These are phyloP conservation scores for Chelon auratus DNA, from an alignment of 2,797 vertebrate genomes.

Conservation along the genomic window DNA sequence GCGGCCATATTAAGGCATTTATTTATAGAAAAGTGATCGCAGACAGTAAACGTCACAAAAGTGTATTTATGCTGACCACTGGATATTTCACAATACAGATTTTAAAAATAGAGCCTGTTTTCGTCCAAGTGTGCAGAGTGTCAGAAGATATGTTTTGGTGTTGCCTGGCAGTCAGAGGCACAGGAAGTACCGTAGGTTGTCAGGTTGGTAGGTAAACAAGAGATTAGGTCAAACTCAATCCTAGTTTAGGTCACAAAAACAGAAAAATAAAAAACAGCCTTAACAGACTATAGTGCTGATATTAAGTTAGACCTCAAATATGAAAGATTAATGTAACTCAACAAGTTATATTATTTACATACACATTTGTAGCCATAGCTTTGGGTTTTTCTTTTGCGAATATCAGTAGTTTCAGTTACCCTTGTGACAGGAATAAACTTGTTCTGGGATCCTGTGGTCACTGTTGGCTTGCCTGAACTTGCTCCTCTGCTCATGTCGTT, in stretches of 20 bases:
- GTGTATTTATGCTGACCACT: too few relatives aligned
- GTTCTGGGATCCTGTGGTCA: slow-evolving; percentile 5
- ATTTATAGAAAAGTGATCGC: background rate
- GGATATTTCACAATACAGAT: background rate
- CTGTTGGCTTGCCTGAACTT: slow-evolving; percentile 3
- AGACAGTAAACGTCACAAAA: background rate
- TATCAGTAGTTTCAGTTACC: background rate
- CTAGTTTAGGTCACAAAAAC: background rate
- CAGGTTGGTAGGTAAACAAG: background rate
- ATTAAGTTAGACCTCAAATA: background rate
- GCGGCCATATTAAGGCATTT: background rate
- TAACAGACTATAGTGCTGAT: background rate
- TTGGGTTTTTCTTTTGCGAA: background rate
- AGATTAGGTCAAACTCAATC: background rate
- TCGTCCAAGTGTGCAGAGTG: too few relatives aligned
- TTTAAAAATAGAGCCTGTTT: too few relatives aligned
- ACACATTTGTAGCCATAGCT: background rate
- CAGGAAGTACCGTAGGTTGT: background rate
- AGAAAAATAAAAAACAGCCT: background rate
- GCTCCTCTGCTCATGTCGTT: background rate
- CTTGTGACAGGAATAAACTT: slow-evolving; percentile 12
- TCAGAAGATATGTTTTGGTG: background rate
- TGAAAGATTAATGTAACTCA: too few relatives aligned
- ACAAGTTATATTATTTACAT: too few relatives aligned
- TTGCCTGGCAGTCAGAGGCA: background rate